Evolutionary conservation across 2,797 vertebrate genomes (phyloP), one percentile per base, ranked within the genome.

Genomic region (Sylvilagus floridanus): DNA sequence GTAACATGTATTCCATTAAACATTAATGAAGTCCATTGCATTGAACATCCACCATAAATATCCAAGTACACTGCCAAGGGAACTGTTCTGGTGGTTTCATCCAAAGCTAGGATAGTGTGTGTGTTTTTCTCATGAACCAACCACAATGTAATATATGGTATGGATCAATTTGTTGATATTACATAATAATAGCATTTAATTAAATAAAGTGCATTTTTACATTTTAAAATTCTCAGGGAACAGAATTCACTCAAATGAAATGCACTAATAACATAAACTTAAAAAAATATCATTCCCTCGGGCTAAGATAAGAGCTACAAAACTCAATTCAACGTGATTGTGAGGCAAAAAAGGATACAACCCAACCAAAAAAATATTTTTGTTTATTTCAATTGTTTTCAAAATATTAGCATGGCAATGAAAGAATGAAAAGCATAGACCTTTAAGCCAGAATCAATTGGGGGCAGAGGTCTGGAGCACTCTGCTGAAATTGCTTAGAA

Each of bases 101-200:
- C 12, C 16, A 86, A 85, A 86, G 16, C 35, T 50, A 84, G n/a
- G 17, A 63, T 26, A 84, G 69, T 54, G 12, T 7, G 9, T 22
- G 91, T 65, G 72, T 72, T 88, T 96, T 91, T 69, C 52, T 84
- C 88, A 75, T 81, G 47, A 91, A 73, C 8, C 17, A 91, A 73
- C 8, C 17, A 30, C 19, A 57, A 68, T 47, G 4, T 69, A 72
- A 75, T 52, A 19, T 11, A 93, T 12, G 9, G 24, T 82, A 37
- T 77, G 7, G 17, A 84, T 92, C 63, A 81, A 6, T 37, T 82
- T 77, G 47, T 37, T 89, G 60, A 26, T 26, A 66, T 90, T 22
- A 17, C 17, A 35, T 72, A 86, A 76, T 30, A n/a, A 13, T 47
- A 91, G n/a, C 2, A 60, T 90, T 88, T 52, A 63, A 82, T 87